Evolutionary conservation across 2,797 vertebrate genomes (phyloP), one percentile per base, ranked within the genome.

Genomic region (Mallotus villosus): DNA sequence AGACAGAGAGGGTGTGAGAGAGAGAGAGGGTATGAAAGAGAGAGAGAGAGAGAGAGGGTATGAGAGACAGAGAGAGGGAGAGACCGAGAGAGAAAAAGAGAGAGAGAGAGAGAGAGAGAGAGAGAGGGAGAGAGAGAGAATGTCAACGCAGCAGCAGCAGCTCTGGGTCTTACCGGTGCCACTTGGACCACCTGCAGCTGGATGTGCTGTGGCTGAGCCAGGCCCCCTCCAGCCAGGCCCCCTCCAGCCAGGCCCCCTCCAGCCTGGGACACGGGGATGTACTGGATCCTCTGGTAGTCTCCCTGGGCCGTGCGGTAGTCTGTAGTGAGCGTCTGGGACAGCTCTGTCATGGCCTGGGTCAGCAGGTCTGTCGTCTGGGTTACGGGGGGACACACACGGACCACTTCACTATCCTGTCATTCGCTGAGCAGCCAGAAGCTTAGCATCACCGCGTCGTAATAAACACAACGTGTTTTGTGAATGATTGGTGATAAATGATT

Each of bases 181-280:
- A 99, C 96, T 84, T 99, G 98, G 69, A 99, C 96, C 80, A 99
- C 96, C 88, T 99, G 97, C 60, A 99, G 92, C 87, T 99, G 97
- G 68, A 99, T 99, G 79, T 98, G 98, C 79, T 97, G 97, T 0
- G 96, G 90, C 71, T 96, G 97, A 41, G 94, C 89, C 74, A 98
- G 87, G 61, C 89, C 88, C 8, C 93, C 92, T 0, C 95, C 90
- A 0, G 96, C 86, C 82, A 98, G 97, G 0, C 8, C 93, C 92
- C n/a, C n/a, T n/a, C n/a, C n/a, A 41, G 94, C 89, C 74, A 98
- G 87, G 61, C 89, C 88, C 8, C 93, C 92, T 0, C 95, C 90
- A 0, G 96, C 86, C 82, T 99, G 97, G 0, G 97, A 95, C 68
- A 99, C 94, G 0, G 97, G 97, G 84, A 99, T 99, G 86, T 99